Evolutionary conservation across 1,140 invertebrate species (phyloP).

Genomic region (Pissodes strobi): DNA sequence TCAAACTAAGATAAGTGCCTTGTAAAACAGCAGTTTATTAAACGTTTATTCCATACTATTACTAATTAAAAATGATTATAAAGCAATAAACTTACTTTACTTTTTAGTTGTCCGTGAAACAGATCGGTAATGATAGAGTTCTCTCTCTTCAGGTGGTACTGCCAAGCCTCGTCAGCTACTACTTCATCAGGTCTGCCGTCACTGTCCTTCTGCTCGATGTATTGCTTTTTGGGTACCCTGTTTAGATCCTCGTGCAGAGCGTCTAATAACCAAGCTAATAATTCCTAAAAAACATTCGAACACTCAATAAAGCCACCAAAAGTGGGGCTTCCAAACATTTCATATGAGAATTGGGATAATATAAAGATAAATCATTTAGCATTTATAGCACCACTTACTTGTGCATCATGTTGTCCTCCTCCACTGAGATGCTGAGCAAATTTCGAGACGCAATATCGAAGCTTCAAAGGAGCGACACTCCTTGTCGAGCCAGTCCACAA

Average conservation of each 20-base stretch:
- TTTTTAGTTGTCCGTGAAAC: slow-evolving; percentile 90
- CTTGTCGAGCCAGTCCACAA: slow-evolving; percentile 81
- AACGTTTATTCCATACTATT: no score
- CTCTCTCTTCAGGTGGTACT: slow-evolving; percentile 76
- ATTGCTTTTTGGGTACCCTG: slow-evolving; percentile 69
- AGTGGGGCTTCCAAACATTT: no score
- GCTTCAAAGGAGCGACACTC: slow-evolving; percentile 81
- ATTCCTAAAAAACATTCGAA: slow-evolving; percentile 69
- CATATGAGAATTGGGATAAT: no score
- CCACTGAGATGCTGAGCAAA: slow-evolving; percentile 82
- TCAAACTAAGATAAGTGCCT: no score
- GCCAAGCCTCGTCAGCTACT: slow-evolving; percentile 82
- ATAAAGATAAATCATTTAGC: not conserved
- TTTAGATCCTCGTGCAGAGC: slow-evolving; percentile 90
- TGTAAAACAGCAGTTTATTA: no score
- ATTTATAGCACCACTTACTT: slow-evolving; percentile 51
- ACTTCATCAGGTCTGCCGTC: slow-evolving; percentile 76
- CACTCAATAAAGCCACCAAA: no score
- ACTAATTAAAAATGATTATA: not conserved
- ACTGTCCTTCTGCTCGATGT: slow-evolving; percentile 77
- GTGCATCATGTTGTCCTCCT: slow-evolving; percentile 88
- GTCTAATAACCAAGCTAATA: slow-evolving; percentile 86
- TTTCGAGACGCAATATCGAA: slow-evolving; percentile 82
- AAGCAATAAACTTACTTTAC: slow-evolving; percentile 60
- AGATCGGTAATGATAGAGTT: slow-evolving; percentile 86